Evolutionary conservation across 2,888 invertebrate species (phyloP), one percentile per base, ranked within the genome.

Genomic region (Heliconius hortense): DNA sequence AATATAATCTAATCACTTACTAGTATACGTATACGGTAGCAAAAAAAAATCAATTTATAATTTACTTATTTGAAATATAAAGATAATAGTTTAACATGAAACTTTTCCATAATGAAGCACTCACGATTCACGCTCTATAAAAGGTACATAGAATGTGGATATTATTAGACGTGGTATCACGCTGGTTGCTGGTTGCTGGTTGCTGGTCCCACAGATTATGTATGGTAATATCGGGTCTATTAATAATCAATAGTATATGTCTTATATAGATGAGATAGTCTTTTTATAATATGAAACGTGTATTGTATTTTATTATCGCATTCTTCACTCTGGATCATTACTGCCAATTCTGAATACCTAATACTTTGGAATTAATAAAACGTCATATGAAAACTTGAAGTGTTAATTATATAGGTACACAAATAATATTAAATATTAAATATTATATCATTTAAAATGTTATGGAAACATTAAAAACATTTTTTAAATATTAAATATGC

Each of bases 141-240:
- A 79, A 77, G 79, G 79, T 67, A 66, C 76, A 75, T 67, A 79
- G 79, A 80, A 79, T 80, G 80, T 75, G 53, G 76, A 79, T 77
- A 76, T 78, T 76, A 74, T 75, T 76, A 75, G 64, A 77, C 70
- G 73, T 63, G 73, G 74, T 77, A 76, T 76, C 80, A 71, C 70
- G 77, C 78, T 75, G 77, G 72, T 48, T 48, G 43, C 43, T 43
- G 35, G 10, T 10, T 10, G 35, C 35, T 39, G 43, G 43, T 48
- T 5, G 43, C 72, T 67, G 76, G 77, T 79, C 79, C 74, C 79
- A 79, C 72, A 79, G 78, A 77, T 75, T 76, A 26, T 64, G 78
- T 80, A 80, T 80, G 80, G 80, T 78, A 79, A 80, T 80, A 79
- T 77, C 78, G 75, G 74, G 78, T 79, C 80, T 79, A 77, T 73